Percentiles rank a stretch among this genome's conserved stretches.
Evolutionary conservation across 2,113 vertebrate genomes (phyloP).

Genomic region (Dendrocopos noguchii): DNA sequence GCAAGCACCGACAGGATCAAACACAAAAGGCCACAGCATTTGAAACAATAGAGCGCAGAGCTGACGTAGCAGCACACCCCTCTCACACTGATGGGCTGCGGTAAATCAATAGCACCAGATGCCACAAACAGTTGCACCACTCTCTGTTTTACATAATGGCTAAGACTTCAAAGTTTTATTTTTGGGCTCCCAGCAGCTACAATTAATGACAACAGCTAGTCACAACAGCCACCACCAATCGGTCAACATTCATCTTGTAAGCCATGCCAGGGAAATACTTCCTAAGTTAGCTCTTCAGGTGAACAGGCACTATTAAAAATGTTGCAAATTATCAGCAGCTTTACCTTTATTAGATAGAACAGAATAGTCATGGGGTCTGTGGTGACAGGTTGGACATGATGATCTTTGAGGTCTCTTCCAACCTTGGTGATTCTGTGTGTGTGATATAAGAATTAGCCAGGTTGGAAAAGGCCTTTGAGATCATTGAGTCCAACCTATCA

Average conservation of each 20-base stretch:
- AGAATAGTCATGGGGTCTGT: no score
- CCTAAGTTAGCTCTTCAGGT: background rate
- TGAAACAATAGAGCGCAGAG: conserved; percentile 39
- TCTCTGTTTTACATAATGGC: conserved; percentile 53
- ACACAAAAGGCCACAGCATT: conserved; percentile 71
- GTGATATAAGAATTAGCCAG: no score
- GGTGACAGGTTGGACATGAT: no score
- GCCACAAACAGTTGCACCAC: conserved; percentile 62
- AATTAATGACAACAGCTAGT: background rate
- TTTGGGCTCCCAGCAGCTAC: conserved; percentile 35
- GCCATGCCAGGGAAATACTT: background rate
- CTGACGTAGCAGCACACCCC: conserved; percentile 63
- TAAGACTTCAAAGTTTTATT: conserved; percentile 48
- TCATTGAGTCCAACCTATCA: no score
- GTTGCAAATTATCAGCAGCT: background rate
- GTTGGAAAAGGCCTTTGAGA: no score
- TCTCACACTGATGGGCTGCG: background rate
- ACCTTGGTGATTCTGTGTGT: no score
- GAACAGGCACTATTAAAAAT: background rate
- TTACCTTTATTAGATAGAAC: background rate
- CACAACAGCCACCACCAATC: background rate
- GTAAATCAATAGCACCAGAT: conserved; percentile 63
- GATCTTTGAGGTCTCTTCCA: no score
- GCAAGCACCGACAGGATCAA: conserved; percentile 71
- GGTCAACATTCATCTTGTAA: background rate